Conservation (phyloP, 2,113 vertebrate genomes). For the Proterorhinus semilunaris region DNA sequence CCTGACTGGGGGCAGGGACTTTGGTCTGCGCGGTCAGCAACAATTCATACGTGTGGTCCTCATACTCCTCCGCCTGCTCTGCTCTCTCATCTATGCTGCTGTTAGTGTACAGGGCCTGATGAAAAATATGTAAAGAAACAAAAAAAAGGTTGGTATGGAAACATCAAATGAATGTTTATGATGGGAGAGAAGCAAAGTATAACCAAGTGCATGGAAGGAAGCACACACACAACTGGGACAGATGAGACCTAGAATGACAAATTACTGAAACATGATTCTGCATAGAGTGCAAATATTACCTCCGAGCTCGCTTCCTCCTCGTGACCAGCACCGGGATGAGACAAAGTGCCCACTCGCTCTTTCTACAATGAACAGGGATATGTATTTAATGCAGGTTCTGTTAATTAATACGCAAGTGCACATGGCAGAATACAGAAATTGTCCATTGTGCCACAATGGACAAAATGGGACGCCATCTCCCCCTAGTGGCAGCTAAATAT, state of each 20-base stretch:
- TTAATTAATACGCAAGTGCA: too few species aligned
- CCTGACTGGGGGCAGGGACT: conserved; percentile 60
- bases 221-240: too few species aligned
- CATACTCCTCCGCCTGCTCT: conserved; percentile 79
- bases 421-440: background rate
- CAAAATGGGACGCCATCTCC: conserved; percentile 45
- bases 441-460: too few species aligned
- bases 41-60: conserved; percentile 93
- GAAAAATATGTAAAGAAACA: background rate
- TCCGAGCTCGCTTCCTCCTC: conserved; percentile 83
- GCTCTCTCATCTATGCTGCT: conserved; percentile 79
- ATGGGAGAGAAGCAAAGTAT: background rate
- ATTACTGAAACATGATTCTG: background rate
- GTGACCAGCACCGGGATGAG: conserved; percentile 82
- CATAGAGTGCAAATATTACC: conserved; percentile 36
- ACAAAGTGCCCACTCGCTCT: conserved; percentile 81
- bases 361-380: conserved; percentile 66
- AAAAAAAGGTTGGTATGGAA: background rate
- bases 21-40: conserved; percentile 91
- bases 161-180: background rate
- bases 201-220: background rate
- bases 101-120: conserved; percentile 77
- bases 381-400: too few species aligned
- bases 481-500: conserved; percentile 58
- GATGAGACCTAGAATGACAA: too few species aligned